Percentiles rank a stretch among this genome's conserved stretches.
Evolutionary conservation across 2,797 vertebrate genomes (phyloP).

Genomic region (Tarsius wallacei): DNA sequence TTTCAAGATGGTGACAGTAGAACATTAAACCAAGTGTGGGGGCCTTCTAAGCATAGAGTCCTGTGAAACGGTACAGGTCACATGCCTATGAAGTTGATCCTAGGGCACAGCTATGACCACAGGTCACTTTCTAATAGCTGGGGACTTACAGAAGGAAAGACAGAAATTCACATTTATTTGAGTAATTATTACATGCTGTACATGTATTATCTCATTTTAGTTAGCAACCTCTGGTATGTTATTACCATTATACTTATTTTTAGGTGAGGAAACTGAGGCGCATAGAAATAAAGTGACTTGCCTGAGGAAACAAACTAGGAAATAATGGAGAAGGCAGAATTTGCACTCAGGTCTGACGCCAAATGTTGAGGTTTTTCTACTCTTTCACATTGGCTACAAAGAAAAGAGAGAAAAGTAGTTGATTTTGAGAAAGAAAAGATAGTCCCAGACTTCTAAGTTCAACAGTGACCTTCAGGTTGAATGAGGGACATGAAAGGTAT

Average conservation of each 20-base stretch:
- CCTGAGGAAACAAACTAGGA: constrained; percentile 30
- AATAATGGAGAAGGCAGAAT: constrained; percentile 12
- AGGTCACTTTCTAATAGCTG: constrained; percentile 9
- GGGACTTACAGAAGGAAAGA: neutral
- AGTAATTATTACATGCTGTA: neutral
- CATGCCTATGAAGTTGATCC: neutral
- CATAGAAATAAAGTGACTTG: constrained; percentile 40
- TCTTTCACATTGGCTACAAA: neutral
- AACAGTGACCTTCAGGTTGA: constrained; percentile 40
- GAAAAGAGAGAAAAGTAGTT: neutral
- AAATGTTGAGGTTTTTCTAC: constrained; percentile 21
- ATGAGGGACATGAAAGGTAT: neutral
- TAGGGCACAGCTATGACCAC: neutral
- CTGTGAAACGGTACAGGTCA: neutral
- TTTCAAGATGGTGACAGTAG: neutral
- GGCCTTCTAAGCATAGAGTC: neutral
- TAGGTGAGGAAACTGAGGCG: constrained; percentile 3
- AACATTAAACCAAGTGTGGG: constrained; percentile 4
- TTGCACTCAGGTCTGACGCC: neutral
- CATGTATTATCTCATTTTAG: neutral
- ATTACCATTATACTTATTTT: neutral
- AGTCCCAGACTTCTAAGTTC: neutral
- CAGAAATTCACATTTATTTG: neutral
- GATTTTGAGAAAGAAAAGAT: constrained; percentile 31
- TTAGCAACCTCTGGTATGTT: neutral